Conservation (phyloP, 2,888 invertebrate species). For the Pterostichus niger region DNA sequence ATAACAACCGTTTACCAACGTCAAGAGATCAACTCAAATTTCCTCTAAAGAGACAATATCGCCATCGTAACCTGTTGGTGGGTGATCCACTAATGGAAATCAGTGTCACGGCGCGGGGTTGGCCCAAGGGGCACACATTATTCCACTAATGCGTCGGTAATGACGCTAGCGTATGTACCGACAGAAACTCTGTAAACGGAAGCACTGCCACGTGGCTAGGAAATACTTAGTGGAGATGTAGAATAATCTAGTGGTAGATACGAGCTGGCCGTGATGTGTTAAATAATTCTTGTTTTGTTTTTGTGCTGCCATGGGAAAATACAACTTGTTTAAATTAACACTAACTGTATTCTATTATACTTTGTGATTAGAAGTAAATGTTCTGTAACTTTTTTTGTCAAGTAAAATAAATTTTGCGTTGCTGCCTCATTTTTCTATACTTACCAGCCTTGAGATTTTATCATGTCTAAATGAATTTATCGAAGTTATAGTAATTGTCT, state of each 20-base stretch:
- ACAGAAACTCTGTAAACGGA: neutral
- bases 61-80: neutral
- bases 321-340: too few species aligned
- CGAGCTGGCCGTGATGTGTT: neutral
- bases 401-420: too few species aligned
- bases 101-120: constrained; percentile 1
- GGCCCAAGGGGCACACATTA: constrained; percentile 1
- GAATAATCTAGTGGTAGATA: neutral
- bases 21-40: too few species aligned
- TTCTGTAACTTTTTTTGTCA: too few species aligned
- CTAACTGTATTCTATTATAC: too few species aligned
- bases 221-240: neutral
- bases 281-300: constrained; percentile 14
- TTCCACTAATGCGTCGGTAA: constrained; percentile 24
- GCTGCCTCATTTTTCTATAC: too few species aligned
- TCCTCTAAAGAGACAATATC: too few species aligned
- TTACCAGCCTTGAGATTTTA: too few species aligned
- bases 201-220: constrained; percentile 9
- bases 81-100: constrained; percentile 34
- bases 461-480: too few species aligned
- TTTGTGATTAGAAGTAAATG: too few species aligned
- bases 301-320: neutral
- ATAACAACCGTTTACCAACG: too few species aligned
- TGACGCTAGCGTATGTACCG: neutral
- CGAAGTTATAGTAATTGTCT: too few species aligned